Percentiles rank a stretch among this genome's conserved stretches.
phyloP scores from a whole-genome alignment of 2,888 invertebrate species.

The Carcina quercana region DNA sequence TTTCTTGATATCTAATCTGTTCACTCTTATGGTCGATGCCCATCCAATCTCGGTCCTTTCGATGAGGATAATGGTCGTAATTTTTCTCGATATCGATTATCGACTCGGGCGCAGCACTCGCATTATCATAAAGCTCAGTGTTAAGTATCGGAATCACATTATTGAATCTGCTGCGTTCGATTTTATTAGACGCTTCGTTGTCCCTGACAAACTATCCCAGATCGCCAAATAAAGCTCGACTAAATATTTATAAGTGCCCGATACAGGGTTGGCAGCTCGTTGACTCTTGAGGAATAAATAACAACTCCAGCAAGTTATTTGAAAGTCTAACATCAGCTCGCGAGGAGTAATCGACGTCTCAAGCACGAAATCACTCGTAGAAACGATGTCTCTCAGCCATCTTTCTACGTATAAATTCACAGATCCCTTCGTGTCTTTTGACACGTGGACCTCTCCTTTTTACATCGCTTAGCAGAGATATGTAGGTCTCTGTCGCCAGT shows the following conservation, averaged over 20 bases:
- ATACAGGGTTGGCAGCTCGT: conserved; percentile 40
- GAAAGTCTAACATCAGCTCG: conserved; percentile 48
- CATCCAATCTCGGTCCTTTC: conserved; percentile 30
- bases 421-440: conserved; percentile 27
- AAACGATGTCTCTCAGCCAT: conserved; percentile 36
- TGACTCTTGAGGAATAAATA: conserved; percentile 44
- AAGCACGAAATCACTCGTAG: conserved; percentile 45
- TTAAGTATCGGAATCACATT: conserved; percentile 16
- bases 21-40: conserved; percentile 50
- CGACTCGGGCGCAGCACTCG: conserved; percentile 32
- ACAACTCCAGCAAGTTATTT: conserved; percentile 42
- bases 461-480: conserved; percentile 13
- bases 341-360: conserved; percentile 54
- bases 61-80: conserved; percentile 34
- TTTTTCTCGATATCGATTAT: conserved; percentile 45
- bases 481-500: conserved; percentile 27
- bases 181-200: conserved; percentile 33
- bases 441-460: conserved; percentile 29
- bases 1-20: conserved; percentile 62
- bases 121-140: conserved; percentile 20
- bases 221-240: conserved; percentile 45
- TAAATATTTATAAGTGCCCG: conserved; percentile 52
- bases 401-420: conserved; percentile 29
- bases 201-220: conserved; percentile 43
- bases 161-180: conserved; percentile 20